Conservation (phyloP, 1,140 invertebrate genomes). For the Brachionus rotundiformis region DNA sequence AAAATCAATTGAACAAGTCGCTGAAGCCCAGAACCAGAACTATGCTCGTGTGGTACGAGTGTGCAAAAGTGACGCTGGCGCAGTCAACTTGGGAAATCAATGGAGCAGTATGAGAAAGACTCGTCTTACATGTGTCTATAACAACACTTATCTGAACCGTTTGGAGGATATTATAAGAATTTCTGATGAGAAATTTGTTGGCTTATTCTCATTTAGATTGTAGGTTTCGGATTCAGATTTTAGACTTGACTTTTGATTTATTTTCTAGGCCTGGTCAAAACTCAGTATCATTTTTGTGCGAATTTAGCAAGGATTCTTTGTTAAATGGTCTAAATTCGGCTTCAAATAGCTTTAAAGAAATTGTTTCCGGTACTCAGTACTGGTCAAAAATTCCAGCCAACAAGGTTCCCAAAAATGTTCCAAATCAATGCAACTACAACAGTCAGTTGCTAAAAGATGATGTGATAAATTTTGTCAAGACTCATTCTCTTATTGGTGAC, state of each 20-base stretch:
- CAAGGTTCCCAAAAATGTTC: background rate
- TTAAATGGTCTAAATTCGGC: background rate
- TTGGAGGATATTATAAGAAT: slow-evolving; percentile 10
- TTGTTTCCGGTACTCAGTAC: slow-evolving; percentile 33
- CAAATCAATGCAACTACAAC: slow-evolving; percentile 38
- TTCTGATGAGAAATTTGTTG: slow-evolving; percentile 2
- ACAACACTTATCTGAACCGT: slow-evolving; percentile 39
- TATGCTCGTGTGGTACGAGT: slow-evolving; percentile 59
- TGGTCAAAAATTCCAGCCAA: slow-evolving; percentile 1
- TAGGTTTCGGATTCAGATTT: too few species aligned
- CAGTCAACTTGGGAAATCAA: slow-evolving; percentile 37
- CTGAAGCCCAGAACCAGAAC: slow-evolving; percentile 77
- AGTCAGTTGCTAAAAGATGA: slow-evolving; percentile 19
- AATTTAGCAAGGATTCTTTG: slow-evolving; percentile 7
- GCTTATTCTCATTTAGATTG: slow-evolving; percentile 12
- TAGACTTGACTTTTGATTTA: background rate
- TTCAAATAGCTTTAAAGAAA: slow-evolving; percentile 43
- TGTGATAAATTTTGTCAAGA: slow-evolving; percentile 38
- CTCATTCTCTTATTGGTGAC: slow-evolving; percentile 34
- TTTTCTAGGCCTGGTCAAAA: slow-evolving; percentile 15
- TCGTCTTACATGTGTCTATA: slow-evolving; percentile 36
- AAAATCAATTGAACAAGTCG: slow-evolving; percentile 78
- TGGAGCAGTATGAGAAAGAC: slow-evolving; percentile 51
- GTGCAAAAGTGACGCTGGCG: slow-evolving; percentile 55
- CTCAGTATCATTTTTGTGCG: slow-evolving; percentile 42